Evolutionary conservation across 2,113 vertebrate genomes (phyloP).

Genomic region (Erinaceus europaeus): DNA sequence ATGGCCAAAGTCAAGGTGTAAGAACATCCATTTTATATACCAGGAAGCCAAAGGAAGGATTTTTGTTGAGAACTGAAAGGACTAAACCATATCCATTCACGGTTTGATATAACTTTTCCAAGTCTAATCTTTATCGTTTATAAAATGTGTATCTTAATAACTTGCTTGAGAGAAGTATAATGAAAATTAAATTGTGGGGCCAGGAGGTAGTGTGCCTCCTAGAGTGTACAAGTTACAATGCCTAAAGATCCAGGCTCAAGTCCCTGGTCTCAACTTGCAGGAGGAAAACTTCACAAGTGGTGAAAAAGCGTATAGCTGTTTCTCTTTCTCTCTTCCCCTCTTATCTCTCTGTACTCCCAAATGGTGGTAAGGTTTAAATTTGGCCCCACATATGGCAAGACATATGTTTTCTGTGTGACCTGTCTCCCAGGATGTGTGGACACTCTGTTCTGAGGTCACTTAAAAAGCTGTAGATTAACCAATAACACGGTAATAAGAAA

Average conservation of each 20-base stretch:
- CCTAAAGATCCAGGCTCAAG: too few species aligned
- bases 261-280: too few species aligned
- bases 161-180: not conserved
- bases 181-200: conserved; percentile 19
- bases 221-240: too few species aligned
- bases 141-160: not conserved
- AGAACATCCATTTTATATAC: not conserved
- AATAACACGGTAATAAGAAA: not conserved
- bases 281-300: too few species aligned
- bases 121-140: not conserved
- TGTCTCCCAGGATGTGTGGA: too few species aligned
- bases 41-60: not conserved
- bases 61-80: not conserved
- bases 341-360: too few species aligned
- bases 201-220: too few species aligned
- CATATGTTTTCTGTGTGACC: too few species aligned
- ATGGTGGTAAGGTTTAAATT: too few species aligned
- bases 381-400: too few species aligned
- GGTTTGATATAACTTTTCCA: not conserved
- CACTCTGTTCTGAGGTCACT: not conserved
- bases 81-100: not conserved
- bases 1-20: not conserved
- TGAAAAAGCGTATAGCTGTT: too few species aligned
- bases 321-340: too few species aligned
- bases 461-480: not conserved